Base-by-base conservation (phyloP, 2,113 vertebrate genomes). In the Anser brachyrhynchus region DNA sequence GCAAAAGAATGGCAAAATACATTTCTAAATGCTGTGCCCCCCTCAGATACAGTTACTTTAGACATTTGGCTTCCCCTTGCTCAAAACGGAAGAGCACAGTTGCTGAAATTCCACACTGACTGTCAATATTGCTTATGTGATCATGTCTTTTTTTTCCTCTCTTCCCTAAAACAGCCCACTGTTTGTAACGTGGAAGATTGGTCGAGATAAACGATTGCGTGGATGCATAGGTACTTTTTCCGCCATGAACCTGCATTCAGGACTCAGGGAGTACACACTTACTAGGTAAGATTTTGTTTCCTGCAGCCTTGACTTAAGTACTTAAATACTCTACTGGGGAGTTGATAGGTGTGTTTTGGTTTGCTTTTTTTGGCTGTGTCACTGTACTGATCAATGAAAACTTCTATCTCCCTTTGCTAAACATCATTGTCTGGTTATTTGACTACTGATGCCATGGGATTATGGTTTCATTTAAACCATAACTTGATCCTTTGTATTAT, bases 191-290 rank as follows among this genome's bases (percentile, higher is more conserved):
- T 99, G 99, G 99, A 99, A 99, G 98, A 99, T 99, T 91, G 99
- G 99, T 97, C 98, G 99, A 98, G 99, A 99, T 98, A 99, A 99
- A 95, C 98, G 99, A 98, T 98, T 99, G 98, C 98, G 99, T 98
- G 99, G 99, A 98, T 99, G 99, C 99, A 99, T 99, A 99, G 99
- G 99, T 99, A 99, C 99, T 98, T 99, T 99, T 99, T 99, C 99
- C 94, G 99, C 99, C 99, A 99, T 99, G 99, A 99, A 99, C 98
- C 99, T 99, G 98, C 99, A 99, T 98, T 99, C 99, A 99, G 99
- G 99, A 99, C 99, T 99, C 99, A 99, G 99, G 99, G 99, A 99
- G 98, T 99, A 99, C 99, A 99, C 99, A 97, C 99, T 99, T 99
- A 99, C 99, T 98, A 99, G 99, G 99, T 99, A 98, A 98, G 97